These are phyloP conservation scores for Lithophane ornitopus DNA, from an alignment of 2,888 invertebrate species.

Conservation along the genomic window DNA sequence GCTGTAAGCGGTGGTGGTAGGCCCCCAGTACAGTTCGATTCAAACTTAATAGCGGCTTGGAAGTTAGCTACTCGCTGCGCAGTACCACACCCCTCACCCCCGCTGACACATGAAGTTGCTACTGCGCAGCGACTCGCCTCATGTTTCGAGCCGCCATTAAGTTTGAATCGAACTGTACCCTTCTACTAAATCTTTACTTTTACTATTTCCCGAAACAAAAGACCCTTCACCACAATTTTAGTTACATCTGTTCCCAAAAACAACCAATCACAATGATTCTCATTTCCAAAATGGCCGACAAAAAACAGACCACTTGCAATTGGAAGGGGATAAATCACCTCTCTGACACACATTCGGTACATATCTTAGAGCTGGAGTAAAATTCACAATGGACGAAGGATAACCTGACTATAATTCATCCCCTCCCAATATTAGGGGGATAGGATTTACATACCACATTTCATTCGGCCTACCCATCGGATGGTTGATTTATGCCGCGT, in stretches of 20 bases:
- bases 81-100: too few species aligned
- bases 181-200: neutral
- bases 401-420: conserved; percentile 80
- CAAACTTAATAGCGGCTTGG: too few species aligned
- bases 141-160: too few species aligned
- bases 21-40: neutral
- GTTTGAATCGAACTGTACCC: too few species aligned
- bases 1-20: too few species aligned
- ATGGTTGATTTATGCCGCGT: conserved; percentile 79
- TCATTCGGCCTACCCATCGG: conserved; percentile 77
- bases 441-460: conserved; percentile 82
- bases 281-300: conserved; percentile 45
- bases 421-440: conserved; percentile 76
- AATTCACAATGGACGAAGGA: conserved; percentile 74
- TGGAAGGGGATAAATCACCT: conserved; percentile 60
- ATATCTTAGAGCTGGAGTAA: conserved; percentile 61
- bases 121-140: too few species aligned
- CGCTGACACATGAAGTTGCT: too few species aligned
- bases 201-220: neutral
- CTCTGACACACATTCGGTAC: conserved; percentile 55
- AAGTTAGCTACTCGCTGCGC: too few species aligned
- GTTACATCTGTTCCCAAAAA: conserved; percentile 9
- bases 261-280: conserved; percentile 33
- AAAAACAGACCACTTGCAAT: conserved; percentile 57
- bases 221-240: neutral